Evolutionary conservation across 2,113 vertebrate genomes (phyloP).

Genomic region (Anas platyrhynchos): DNA sequence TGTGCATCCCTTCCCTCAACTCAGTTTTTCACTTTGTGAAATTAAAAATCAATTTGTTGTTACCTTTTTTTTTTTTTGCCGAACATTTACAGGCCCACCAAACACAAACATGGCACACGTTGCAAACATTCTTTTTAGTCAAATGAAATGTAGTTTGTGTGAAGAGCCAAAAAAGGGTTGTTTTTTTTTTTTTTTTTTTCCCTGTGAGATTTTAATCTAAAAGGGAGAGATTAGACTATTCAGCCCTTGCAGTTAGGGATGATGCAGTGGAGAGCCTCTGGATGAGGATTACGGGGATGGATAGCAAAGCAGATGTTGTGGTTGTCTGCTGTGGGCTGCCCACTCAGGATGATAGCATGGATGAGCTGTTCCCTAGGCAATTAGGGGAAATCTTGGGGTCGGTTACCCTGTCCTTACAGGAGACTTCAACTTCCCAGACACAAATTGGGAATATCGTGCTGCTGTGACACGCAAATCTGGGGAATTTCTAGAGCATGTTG

Average conservation of each 20-base stretch:
- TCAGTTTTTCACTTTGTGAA: neutral
- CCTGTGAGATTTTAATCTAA: neutral
- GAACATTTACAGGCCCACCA: neutral
- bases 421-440: neutral
- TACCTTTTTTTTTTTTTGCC: neutral
- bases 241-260: neutral
- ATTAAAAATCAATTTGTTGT: neutral
- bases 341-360: neutral
- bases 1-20: neutral
- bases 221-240: neutral
- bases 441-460: neutral
- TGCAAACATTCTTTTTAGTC: neutral
- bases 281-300: neutral
- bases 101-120: neutral
- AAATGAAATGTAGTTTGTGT: neutral
- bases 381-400: neutral
- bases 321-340: neutral
- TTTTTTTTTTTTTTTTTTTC: slow-evolving; percentile 21
- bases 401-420: neutral
- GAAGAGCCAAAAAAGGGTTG: neutral
- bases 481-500: neutral
- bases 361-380: neutral
- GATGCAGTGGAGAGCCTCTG: neutral
- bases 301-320: neutral
- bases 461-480: neutral